Percentiles rank a stretch among this genome's conserved stretches.
Evolutionary conservation across 2,888 invertebrate species (phyloP).

Genomic region (Calameuta idolon): DNA sequence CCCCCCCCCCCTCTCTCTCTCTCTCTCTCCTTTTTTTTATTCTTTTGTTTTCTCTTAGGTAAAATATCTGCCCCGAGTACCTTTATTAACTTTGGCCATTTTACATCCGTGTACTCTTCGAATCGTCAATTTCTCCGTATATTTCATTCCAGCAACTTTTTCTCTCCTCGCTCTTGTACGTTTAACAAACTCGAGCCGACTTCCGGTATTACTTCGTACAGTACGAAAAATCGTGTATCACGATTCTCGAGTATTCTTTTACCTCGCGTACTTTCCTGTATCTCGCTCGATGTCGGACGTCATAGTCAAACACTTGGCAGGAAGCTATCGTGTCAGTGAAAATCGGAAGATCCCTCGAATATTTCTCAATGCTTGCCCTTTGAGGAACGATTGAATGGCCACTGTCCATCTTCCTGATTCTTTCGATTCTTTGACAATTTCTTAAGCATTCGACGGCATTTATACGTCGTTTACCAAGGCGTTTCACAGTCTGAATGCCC

Average conservation of each 20-base stretch:
- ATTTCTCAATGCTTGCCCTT: conserved; percentile 3
- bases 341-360: no score
- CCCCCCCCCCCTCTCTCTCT: no score
- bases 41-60: no score
- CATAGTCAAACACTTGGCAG: no score
- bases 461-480: conserved; percentile 48
- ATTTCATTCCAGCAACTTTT: background rate
- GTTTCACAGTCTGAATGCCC: conserved; percentile 55
- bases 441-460: conserved; percentile 53
- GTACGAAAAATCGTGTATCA: no score
- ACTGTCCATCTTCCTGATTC: conserved; percentile 22
- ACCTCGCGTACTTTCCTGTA: no score
- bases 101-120: background rate
- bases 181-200: no score
- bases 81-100: conserved; percentile 5
- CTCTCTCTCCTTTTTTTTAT: no score
- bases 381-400: conserved; percentile 18
- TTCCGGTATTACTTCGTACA: no score
- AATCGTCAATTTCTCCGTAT: background rate
- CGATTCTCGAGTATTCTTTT: no score
- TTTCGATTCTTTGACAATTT: conserved; percentile 40
- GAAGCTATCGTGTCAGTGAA: no score
- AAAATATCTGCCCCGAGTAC: background rate
- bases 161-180: background rate
- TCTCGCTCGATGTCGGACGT: no score